phyloP scores from a whole-genome alignment of 1,140 invertebrate genomes.

The Pygmarrhopalites habei region DNA sequence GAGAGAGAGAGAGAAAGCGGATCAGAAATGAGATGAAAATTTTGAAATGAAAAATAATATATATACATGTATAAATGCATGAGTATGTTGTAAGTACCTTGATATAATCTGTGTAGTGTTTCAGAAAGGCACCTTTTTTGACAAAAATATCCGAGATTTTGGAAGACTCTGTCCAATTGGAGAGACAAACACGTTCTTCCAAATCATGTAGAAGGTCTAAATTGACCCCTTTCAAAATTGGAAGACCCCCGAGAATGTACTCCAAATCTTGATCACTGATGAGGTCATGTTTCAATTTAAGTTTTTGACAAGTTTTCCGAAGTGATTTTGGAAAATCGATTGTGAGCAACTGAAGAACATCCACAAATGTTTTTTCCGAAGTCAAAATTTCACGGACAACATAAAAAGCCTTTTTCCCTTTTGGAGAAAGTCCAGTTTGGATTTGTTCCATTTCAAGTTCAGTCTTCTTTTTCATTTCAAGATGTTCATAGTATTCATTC shows the following conservation, averaged over 20 bases:
- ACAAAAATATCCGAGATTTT: slow-evolving; percentile 68
- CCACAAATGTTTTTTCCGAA: slow-evolving; percentile 63
- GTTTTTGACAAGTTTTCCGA: slow-evolving; percentile 46
- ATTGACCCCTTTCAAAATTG: slow-evolving; percentile 55
- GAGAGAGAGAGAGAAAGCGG: no score
- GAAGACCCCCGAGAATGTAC: slow-evolving; percentile 54
- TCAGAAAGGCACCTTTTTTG: slow-evolving; percentile 66
- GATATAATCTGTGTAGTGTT: slow-evolving; percentile 65
- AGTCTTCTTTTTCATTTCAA: neutral
- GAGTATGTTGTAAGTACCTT: no score
- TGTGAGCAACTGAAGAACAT: slow-evolving; percentile 60
- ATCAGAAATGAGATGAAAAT: no score
- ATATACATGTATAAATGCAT: no score
- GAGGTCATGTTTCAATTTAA: slow-evolving; percentile 41
- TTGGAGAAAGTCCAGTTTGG: slow-evolving; percentile 30
- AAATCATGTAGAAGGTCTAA: slow-evolving; percentile 60
- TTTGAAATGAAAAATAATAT: no score
- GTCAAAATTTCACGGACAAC: slow-evolving; percentile 61
- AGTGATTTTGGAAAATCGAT: slow-evolving; percentile 56
- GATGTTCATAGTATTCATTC: neutral
- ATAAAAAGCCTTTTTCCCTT: slow-evolving; percentile 48
- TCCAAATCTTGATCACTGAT: slow-evolving; percentile 49
- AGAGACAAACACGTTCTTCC: slow-evolving; percentile 53
- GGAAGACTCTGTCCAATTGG: slow-evolving; percentile 53
- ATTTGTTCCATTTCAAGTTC: slow-evolving; percentile 30